These are phyloP conservation scores for Choristoneura rosaceana DNA, from an alignment of 2,888 invertebrate species.

Conservation along the genomic window DNA sequence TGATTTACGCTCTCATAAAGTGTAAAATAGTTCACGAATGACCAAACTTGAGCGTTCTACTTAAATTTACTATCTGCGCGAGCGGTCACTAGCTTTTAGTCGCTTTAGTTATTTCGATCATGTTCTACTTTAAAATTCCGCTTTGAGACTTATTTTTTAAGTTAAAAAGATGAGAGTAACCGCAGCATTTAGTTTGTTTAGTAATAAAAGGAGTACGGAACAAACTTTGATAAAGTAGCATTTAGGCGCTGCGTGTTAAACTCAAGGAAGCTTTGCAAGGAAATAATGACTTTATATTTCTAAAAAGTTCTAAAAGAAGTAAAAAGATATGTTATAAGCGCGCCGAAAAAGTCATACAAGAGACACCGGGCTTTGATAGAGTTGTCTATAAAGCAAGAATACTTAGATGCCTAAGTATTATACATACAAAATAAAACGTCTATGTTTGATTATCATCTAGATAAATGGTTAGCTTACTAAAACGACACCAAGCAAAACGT, in stretches of 20 bases:
- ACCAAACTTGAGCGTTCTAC: conserved; percentile 25
- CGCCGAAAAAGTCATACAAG: too few relatives aligned
- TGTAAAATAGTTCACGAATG: conserved; percentile 37
- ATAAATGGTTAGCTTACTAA: too few relatives aligned
- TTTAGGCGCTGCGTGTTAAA: neutral
- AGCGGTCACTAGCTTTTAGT: conserved; percentile 36
- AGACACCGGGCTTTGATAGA: too few relatives aligned
- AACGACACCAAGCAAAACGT: too few relatives aligned
- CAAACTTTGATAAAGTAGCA: neutral
- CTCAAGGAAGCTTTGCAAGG: neutral
- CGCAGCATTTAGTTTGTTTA: neutral
- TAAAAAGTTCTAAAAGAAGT: too few relatives aligned
- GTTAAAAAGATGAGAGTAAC: neutral
- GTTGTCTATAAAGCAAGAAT: too few relatives aligned
- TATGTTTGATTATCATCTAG: too few relatives aligned
- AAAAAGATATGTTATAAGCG: too few relatives aligned
- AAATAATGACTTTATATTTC: too few relatives aligned
- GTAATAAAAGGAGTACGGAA: neutral
- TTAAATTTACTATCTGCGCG: conserved; percentile 26
- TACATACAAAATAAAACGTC: too few relatives aligned
- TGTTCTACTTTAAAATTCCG: conserved; percentile 8
- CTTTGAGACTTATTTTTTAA: conserved; percentile 12
- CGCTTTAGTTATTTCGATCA: conserved; percentile 28
- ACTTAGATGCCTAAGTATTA: too few relatives aligned
- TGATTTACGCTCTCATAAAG: conserved; percentile 41